Conservation (phyloP, 2,888 invertebrate genomes). For the Galeopsomyia nigrocyanea region DNA sequence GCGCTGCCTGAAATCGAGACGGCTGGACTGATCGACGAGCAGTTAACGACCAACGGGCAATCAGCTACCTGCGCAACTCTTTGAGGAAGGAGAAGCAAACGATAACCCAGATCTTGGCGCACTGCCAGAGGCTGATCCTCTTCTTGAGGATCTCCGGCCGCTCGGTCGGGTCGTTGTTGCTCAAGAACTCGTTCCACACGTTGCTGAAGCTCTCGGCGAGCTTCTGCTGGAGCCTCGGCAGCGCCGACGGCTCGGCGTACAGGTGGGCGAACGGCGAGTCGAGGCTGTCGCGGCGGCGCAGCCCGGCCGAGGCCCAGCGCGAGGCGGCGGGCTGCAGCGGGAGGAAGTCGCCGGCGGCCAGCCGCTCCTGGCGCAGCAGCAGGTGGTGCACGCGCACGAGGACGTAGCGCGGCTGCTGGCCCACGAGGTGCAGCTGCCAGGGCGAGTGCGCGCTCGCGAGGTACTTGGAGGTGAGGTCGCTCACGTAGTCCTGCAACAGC, state of each 20-base stretch:
- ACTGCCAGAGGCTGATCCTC: conserved; percentile 74
- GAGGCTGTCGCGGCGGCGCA: not conserved
- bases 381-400: conserved; percentile 83
- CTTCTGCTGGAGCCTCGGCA: conserved; percentile 78
- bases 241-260: conserved; percentile 69
- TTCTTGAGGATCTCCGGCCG: conserved; percentile 77
- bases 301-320: conserved; percentile 5
- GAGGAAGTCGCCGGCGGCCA: conserved; percentile 83
- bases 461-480: conserved; percentile 83
- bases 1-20: conserved; percentile 48
- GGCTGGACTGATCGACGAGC: not conserved
- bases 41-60: not conserved
- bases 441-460: conserved; percentile 80
- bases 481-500: conserved; percentile 77
- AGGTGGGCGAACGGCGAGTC: conserved; percentile 65
- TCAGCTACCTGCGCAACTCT: conserved; percentile 72
- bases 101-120: conserved; percentile 76
- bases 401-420: conserved; percentile 54
- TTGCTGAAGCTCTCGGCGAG: conserved; percentile 79
- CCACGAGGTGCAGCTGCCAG: conserved; percentile 84
- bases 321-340: conserved; percentile 70
- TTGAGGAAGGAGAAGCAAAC: conserved; percentile 76
- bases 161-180: conserved; percentile 83
- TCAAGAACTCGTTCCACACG: conserved; percentile 85
- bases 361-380: conserved; percentile 78